Conservation (phyloP, 2,797 vertebrate species). For the Pachyuromys duprasi region DNA sequence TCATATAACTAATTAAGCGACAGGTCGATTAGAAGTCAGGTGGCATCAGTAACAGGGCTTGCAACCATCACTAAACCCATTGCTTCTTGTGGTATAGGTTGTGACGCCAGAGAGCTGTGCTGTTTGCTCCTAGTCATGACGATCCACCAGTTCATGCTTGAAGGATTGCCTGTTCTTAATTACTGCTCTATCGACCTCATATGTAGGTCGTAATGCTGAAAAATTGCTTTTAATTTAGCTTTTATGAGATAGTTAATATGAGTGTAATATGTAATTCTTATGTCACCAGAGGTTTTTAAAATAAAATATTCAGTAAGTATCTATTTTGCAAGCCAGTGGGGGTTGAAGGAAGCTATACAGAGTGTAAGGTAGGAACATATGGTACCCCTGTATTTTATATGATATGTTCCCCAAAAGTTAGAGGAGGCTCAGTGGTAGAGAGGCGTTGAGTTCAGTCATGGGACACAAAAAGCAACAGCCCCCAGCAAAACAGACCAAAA, state of each 20-base stretch:
- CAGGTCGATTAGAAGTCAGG: conserved; percentile 8
- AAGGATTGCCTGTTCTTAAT: conserved; percentile 50
- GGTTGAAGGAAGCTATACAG: conserved; percentile 32
- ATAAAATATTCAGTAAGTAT: conserved; percentile 59
- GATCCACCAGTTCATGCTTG: background rate
- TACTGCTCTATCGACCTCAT: background rate
- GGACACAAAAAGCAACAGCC: background rate
- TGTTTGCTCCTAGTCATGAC: background rate
- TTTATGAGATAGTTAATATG: conserved; percentile 67
- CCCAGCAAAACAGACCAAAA: background rate
- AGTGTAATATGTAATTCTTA: conserved; percentile 63
- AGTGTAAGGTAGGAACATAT: background rate
- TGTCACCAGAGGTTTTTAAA: conserved; percentile 56
- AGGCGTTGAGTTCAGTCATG: background rate
- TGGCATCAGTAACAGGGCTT: background rate
- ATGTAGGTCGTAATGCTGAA: conserved; percentile 61
- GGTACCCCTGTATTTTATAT: background rate
- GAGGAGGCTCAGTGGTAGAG: background rate
- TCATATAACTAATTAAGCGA: conserved; percentile 36
- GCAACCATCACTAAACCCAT: background rate
- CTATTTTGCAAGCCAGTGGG: conserved; percentile 40
- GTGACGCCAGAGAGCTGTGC: conserved; percentile 32
- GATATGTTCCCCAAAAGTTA: conserved; percentile 34
- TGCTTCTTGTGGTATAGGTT: background rate
- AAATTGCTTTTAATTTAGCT: conserved; percentile 71